Evolutionary conservation across 2,797 vertebrate species (phyloP).

Genomic region (Sebastes itinus): DNA sequence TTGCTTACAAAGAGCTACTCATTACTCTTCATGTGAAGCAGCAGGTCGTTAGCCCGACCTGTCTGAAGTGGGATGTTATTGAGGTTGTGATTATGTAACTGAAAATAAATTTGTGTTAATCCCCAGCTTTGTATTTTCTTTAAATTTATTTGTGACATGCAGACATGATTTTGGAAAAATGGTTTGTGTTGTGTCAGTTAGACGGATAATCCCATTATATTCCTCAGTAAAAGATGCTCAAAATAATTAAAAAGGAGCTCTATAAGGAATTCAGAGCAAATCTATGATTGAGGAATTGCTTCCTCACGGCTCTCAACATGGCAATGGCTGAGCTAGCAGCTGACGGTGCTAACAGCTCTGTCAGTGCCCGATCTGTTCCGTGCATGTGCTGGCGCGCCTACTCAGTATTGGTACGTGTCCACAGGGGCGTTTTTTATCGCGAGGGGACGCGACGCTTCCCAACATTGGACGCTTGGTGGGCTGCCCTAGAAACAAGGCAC

Average conservation of each 20-base stretch:
- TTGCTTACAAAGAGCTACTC: constrained; percentile 13
- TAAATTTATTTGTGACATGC: background rate
- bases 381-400: background rate
- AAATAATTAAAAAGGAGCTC: background rate
- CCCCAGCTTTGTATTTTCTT: background rate
- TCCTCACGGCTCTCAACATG: background rate
- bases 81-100: constrained; percentile 44
- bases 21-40: background rate
- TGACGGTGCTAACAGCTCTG: background rate
- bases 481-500: too few species aligned
- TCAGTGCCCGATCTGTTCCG: background rate
- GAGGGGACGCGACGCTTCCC: too few species aligned
- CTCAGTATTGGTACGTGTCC: background rate
- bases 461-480: too few species aligned
- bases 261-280: background rate
- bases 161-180: background rate
- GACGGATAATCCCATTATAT: background rate
- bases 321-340: too few species aligned
- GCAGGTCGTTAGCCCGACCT: background rate
- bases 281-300: background rate
- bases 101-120: constrained; percentile 68
- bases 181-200: background rate
- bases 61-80: constrained; percentile 12
- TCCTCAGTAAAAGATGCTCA: background rate
- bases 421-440: too few species aligned